phyloP scores from a whole-genome alignment of 2,113 vertebrate genomes.

The Semnornis frantzii region DNA sequence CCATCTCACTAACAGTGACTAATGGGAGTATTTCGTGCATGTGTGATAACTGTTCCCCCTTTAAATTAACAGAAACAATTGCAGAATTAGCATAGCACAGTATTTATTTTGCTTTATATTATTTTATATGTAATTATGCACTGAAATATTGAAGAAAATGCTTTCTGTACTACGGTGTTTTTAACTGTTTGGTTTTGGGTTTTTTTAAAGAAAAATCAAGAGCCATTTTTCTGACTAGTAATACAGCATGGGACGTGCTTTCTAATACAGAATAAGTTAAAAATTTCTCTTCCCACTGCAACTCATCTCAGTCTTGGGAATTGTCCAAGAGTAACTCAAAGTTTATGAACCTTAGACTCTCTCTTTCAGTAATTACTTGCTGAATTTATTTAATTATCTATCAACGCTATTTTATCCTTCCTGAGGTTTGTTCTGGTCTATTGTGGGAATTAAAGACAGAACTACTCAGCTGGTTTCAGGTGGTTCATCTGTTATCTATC shows the following conservation, averaged over 20 bases:
- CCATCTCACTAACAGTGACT: slow-evolving; percentile 3
- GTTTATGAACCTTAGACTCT: neutral
- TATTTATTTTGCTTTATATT: neutral
- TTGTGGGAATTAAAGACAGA: neutral
- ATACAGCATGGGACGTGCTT: neutral
- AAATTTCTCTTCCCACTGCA: neutral
- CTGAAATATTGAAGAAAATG: neutral
- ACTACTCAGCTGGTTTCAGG: neutral
- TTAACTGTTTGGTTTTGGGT: neutral
- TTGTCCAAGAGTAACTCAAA: neutral
- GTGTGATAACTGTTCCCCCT: neutral
- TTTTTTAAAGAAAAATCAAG: neutral
- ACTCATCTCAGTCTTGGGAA: neutral
- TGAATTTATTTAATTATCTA: neutral
- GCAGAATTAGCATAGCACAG: neutral
- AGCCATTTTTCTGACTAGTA: neutral
- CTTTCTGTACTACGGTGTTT: neutral
- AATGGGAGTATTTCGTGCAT: neutral
- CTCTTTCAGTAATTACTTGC: neutral
- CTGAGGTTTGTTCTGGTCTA: neutral
- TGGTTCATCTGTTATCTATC: neutral
- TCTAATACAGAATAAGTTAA: neutral
- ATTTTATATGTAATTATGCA: neutral
- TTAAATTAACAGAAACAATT: neutral
- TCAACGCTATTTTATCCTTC: neutral